These are phyloP conservation scores for Abramis brama DNA, from an alignment of 2,113 vertebrate species.

Conservation along the genomic window DNA sequence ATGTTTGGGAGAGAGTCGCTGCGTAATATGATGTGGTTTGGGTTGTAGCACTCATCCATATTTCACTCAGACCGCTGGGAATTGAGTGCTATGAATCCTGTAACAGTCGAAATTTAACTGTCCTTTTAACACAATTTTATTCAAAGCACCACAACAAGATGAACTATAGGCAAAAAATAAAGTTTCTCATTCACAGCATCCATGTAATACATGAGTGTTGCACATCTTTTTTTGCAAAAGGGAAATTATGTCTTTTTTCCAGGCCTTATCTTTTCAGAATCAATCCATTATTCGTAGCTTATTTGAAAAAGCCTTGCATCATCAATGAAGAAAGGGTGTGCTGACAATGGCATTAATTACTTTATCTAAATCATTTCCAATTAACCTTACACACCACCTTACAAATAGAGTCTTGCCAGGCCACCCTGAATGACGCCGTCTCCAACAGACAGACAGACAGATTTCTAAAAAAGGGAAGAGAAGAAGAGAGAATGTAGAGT, in stretches of 20 bases:
- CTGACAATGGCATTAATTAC: slow-evolving; percentile 79
- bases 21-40: slow-evolving; percentile 68
- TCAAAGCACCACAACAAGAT: slow-evolving; percentile 7
- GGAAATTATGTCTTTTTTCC: background rate
- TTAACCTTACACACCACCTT: slow-evolving; percentile 74
- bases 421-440: slow-evolving; percentile 41
- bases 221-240: background rate
- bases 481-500: slow-evolving; percentile 42
- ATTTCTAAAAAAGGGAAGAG: slow-evolving; percentile 41
- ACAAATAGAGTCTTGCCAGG: slow-evolving; percentile 63
- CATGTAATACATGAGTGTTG: slow-evolving; percentile 5
- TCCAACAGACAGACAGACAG: slow-evolving; percentile 48
- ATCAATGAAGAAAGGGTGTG: slow-evolving; percentile 69
- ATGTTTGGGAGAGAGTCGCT: slow-evolving; percentile 65
- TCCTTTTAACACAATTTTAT: slow-evolving; percentile 37
- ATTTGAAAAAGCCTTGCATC: slow-evolving; percentile 46
- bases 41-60: slow-evolving; percentile 75
- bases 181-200: background rate
- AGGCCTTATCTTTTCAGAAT: slow-evolving; percentile 14
- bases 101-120: slow-evolving; percentile 42
- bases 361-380: slow-evolving; percentile 74
- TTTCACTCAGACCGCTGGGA: slow-evolving; percentile 75
- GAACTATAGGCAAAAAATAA: background rate
- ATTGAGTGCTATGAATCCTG: slow-evolving; percentile 68
- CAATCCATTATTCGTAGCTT: slow-evolving; percentile 9